These are phyloP conservation scores for Styela clava DNA, from an alignment of 23 tunicate genomes.

Conservation along the genomic window DNA sequence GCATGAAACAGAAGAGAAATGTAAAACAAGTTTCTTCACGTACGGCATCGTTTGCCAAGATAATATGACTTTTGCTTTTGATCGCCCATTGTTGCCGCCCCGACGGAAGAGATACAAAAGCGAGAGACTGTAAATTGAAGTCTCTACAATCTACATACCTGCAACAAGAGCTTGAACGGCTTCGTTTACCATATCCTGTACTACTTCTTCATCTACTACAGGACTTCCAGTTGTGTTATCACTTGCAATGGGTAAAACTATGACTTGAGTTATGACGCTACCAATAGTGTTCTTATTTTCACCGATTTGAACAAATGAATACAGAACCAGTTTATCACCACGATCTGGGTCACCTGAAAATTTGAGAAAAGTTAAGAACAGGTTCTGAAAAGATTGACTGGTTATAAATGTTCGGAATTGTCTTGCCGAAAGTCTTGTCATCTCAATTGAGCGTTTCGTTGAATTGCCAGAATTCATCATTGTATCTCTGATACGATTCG, in stretches of 20 bases:
- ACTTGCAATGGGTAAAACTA: background rate
- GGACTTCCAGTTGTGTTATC: background rate
- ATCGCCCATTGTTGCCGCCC: no score
- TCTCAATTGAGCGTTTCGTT: no score
- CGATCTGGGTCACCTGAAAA: background rate
- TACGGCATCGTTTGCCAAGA: no score
- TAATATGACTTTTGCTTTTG: no score
- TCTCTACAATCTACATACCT: no score
- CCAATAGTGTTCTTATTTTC: conserved; percentile 2
- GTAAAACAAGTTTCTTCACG: no score
- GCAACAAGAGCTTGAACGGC: conserved; percentile 19
- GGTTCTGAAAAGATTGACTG: background rate
- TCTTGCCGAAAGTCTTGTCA: no score
- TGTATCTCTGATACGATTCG: no score
- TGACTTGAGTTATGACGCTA: background rate
- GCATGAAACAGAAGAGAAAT: no score
- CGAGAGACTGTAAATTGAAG: no score
- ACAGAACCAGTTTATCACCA: background rate
- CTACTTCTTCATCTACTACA: background rate
- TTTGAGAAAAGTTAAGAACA: background rate
- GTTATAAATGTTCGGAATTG: background rate
- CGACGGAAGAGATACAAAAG: no score
- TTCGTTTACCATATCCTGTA: conserved; percentile 5
- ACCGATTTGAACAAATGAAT: conserved; percentile 13
- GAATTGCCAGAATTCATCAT: no score